Conservation (phyloP, 2,888 invertebrate genomes). For the Agonopterix arenella region DNA sequence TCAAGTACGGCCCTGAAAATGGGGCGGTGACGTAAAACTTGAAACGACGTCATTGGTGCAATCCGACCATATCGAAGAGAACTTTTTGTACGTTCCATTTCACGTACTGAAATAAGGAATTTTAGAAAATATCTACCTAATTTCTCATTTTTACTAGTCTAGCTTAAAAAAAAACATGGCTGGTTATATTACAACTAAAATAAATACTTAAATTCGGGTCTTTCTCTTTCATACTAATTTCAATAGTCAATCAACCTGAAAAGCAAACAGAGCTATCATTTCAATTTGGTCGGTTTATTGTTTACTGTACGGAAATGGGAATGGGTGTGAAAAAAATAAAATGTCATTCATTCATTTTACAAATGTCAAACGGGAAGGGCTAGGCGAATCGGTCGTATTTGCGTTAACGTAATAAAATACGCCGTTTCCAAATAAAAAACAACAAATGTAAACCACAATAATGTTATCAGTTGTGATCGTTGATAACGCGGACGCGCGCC, state of each 20-base stretch:
- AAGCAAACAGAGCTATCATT: constrained; percentile 8
- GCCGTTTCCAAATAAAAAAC: constrained; percentile 35
- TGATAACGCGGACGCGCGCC: constrained; percentile 44
- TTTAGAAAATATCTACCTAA: not conserved
- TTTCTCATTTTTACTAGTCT: too few relatives aligned
- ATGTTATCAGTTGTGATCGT: constrained; percentile 47
- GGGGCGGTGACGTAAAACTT: constrained; percentile 64
- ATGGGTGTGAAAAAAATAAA: constrained; percentile 38
- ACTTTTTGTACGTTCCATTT: constrained; percentile 41
- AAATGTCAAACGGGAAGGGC: constrained; percentile 65
- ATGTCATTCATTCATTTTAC: constrained; percentile 49
- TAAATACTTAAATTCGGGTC: too few relatives aligned
- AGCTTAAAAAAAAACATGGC: too few relatives aligned
- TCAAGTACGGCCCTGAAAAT: constrained; percentile 68
- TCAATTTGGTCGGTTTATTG: constrained; percentile 26
- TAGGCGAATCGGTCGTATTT: constrained; percentile 35
- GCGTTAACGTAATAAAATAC: constrained; percentile 33
- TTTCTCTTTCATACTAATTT: too few relatives aligned
- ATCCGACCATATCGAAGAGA: constrained; percentile 30
- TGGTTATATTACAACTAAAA: too few relatives aligned
- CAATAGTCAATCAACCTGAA: not conserved
- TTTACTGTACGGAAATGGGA: constrained; percentile 30
- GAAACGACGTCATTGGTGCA: constrained; percentile 56
- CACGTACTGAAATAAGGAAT: constrained; percentile 11
- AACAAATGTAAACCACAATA: constrained; percentile 40